Evolutionary conservation across 1,140 invertebrate genomes (phyloP), one percentile per base, ranked within the genome.

Genomic region (Halesus radiatus): DNA sequence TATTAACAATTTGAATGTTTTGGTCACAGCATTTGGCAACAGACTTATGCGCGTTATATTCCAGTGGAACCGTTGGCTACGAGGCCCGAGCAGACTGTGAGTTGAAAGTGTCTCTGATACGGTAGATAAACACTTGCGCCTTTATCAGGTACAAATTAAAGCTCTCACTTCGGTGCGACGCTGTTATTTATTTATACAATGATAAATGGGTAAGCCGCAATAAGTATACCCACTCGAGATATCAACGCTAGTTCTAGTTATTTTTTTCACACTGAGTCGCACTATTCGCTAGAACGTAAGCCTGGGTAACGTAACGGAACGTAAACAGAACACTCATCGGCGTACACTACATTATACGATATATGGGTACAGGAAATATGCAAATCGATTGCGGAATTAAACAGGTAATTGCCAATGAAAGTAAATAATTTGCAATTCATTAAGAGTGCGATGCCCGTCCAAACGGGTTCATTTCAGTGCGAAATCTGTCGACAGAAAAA

Each of bases 61-160:
- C 10, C 8, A 45, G 13, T 45, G 3, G 29, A 76, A 64, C 76
- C 62, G 37, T 15, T 64, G 60, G 16, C 20, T 22, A 1, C 20
- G 23, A 77, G 53, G 16, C 10, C 2, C 60, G 37, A 5, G 10
- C n/a, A 23, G 26, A 20, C 29, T 60, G 45, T 77, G 76, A 66
- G 60, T 8, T 22, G n/a, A 20, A 64, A 26, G 18, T 62, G 32
- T 22, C 32, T 54, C 74, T 15, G 53, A 10, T 37, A n/a, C n/a
- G 29, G 16, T 37, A 32, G 54, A 76, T 76, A 76, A 76, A 76
- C 32, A 54, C 45, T 74, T 56, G 68, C n/a, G 74, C 54, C 56
- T 52, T 50, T 72, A 72, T 72, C 54, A 60, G 32, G 15, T 29
- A 26, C 13, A 45, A 32, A 45, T 62, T n/a, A 76, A 76, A 76